Base-by-base conservation (phyloP, 2,113 vertebrate genomes). In the Otolemur garnettii region DNA sequence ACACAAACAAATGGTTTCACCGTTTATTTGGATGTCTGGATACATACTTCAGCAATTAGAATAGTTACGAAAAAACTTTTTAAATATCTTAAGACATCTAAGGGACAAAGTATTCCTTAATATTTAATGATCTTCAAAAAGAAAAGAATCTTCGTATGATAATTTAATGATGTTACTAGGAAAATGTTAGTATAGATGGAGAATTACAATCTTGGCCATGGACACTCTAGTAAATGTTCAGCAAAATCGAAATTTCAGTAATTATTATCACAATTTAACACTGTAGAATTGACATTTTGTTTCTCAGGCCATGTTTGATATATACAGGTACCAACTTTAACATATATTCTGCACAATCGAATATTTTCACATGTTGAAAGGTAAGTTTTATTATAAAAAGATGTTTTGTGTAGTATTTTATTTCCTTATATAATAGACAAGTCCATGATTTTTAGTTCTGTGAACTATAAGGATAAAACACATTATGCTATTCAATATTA, bases 401-500 rank as follows among this genome's bases (percentile, higher is more conserved):
- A 71, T 42, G 9, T 53, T 86, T 69, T 62, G 1, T 42, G 22
- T 55, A 53, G 26, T 18, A 53, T 82, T 87, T 33, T 87, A 38
- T 68, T 77, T 26, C 42, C 3, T 22, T 77, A 77, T 60, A 55
- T 81, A 81, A 75, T 91, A 15, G 62, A 21, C 7, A 68, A 3
- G 3, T 19, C 4, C 14, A n/a, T 62, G 62, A 82, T 53, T 62
- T 82, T 69, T 50, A 42, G 77, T n/a, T 55, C 78, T 62, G n/a
- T 17, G 12, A 83, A 19, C 12, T 55, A 26, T 81, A 38, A 53
- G 26, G 66, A 24, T 17, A 79, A 93, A 35, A 38, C 45, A 81
- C 6, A 68, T n/a, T 57, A 50, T 74, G 80, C 38, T 86, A 90
- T 62, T 87, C 17, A 93, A 95, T 86, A 82, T 86, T 90, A 38